phyloP scores from a whole-genome alignment of 2,888 invertebrate genomes.

The Drosophila stalkeri region DNA sequence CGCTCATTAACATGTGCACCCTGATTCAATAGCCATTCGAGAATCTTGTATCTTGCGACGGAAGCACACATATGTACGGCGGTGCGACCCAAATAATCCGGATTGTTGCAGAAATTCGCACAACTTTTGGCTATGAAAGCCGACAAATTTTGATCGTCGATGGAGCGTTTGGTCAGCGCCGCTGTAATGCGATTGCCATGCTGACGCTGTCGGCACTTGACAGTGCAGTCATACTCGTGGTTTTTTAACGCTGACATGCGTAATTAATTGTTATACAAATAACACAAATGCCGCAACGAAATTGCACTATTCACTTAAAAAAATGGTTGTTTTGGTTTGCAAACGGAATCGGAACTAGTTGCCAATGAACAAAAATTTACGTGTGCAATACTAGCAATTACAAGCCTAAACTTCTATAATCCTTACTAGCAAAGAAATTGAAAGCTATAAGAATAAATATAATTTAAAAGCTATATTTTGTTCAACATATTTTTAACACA shows the following conservation, averaged over 20 bases:
- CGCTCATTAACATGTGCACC: conserved; percentile 82
- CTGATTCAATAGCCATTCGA: conserved; percentile 91
- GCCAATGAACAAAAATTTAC: not conserved
- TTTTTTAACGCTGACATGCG: conserved; percentile 70
- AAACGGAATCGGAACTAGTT: conserved; percentile 16
- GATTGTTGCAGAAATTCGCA: conserved; percentile 87
- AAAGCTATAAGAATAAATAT: not conserved
- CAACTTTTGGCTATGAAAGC: conserved; percentile 87
- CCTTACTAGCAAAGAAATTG: too few species aligned
- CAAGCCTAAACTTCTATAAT: not conserved
- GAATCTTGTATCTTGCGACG: conserved; percentile 88
- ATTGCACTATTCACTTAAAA: conserved; percentile 32
- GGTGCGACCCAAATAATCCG: conserved; percentile 90
- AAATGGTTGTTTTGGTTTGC: conserved; percentile 12
- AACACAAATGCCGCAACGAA: conserved; percentile 24
- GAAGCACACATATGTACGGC: conserved; percentile 92
- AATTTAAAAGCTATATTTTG: not conserved
- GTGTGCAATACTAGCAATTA: not conserved
- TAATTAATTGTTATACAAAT: conserved; percentile 10
- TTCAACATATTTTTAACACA: not conserved
- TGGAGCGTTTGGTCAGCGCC: conserved; percentile 88
- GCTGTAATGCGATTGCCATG: conserved; percentile 86
- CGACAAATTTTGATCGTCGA: conserved; percentile 87
- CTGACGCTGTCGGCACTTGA: conserved; percentile 86
- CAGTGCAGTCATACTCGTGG: conserved; percentile 86